Base-by-base conservation (phyloP, 2,888 invertebrate genomes). In the Ypsolopha sequella region DNA sequence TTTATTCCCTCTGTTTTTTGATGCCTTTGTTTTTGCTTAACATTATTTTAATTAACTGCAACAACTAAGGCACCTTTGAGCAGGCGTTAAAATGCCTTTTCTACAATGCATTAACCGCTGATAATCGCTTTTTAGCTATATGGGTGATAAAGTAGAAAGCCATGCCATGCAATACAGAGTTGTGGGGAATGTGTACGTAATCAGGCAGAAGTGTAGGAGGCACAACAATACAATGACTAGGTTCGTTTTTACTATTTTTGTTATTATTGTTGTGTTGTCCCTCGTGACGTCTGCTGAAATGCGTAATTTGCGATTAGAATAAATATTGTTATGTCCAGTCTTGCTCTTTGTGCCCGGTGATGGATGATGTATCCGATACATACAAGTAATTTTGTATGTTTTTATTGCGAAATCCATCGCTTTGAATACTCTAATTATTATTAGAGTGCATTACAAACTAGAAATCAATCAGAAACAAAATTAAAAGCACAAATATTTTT, bases 221-320 rank as follows among this genome's bases (percentile, higher is more conserved):
- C 86, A 87, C 78, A 78, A 81, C 82, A 82, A 78, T 75, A 54
- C 73, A 58, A 80, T 80, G 68, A 81, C 81, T 80, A 85, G 87
- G 87, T 86, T 64, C 81, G 82, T 72, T 57, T 47, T 3, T 8
- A 41, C 62, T 52, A 48, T 48, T 34, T 56, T 56, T 53, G 53
- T 51, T 24, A 3, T 51, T 24, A 3, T 24, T 24, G 24, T 24
- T 24, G 24, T 24, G 24, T 24, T 24, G 24, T 24, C 53, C 54
- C 55, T 52, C n/a, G 55, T 55, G 43, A 11, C 43, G 43, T 43
- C 43, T 43, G 43, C 13, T 43, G 24, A 24, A 24, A 24, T 24
- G 24, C 24, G 2, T 24, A 24, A 24, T 24, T 24, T 24, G 2
- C 4, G 24, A 24, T 24, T 24, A 24, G 4, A 24, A 24, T 24